phyloP scores from a whole-genome alignment of 2,797 vertebrate species.

The Todus mexicanus region DNA sequence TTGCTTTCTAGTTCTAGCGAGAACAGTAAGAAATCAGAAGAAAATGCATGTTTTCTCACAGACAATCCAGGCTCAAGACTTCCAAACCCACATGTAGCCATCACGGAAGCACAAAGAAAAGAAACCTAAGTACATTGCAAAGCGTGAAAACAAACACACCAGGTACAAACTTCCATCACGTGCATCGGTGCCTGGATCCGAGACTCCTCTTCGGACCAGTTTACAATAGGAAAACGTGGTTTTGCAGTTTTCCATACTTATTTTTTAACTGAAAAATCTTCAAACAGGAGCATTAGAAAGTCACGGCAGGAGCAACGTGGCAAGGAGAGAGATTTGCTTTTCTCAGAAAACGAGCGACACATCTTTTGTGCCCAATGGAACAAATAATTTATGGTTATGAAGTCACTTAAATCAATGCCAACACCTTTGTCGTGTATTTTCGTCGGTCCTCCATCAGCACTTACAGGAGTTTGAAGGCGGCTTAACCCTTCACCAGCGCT shows the following conservation, averaged over 20 bases:
- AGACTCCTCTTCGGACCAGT: not conserved
- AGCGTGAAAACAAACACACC: not conserved
- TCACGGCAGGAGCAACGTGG: not conserved
- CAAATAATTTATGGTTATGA: not conserved
- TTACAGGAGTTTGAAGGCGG: not conserved
- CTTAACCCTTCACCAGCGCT: not conserved
- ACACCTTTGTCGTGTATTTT: not conserved
- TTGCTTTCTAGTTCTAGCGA: not conserved
- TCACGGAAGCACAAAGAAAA: not conserved
- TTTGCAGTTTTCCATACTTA: not conserved
- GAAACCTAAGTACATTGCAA: not conserved
- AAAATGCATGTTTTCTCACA: not conserved
- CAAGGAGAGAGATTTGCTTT: not conserved
- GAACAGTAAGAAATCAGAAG: not conserved
- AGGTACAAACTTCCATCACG: not conserved
- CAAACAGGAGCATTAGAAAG: not conserved
- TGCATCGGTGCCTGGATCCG: not conserved
- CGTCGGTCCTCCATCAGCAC: not conserved
- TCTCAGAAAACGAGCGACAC: not conserved
- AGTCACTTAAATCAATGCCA: not conserved
- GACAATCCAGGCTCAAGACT: not conserved
- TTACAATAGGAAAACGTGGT: rapidly evolving
- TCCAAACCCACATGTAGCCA: not conserved
- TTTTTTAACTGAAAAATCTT: not conserved
- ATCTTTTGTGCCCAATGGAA: not conserved